Evolutionary conservation across 2,797 vertebrate genomes (phyloP).

Genomic region (Gadopsis bispinosus): DNA sequence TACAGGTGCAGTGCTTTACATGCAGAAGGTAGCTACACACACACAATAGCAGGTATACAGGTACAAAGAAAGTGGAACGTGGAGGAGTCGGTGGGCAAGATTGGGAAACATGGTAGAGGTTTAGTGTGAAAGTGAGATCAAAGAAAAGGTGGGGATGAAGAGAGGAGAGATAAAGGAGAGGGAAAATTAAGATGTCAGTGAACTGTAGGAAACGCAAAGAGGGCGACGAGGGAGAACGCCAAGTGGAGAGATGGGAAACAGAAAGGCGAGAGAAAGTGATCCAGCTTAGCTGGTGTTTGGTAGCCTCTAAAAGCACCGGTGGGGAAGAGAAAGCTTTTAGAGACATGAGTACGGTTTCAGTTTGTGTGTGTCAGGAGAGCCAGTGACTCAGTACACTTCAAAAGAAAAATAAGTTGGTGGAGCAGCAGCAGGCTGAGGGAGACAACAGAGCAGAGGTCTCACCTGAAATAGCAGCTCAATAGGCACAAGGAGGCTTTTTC

Average conservation of each 20-base stretch:
- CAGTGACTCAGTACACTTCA: conserved; percentile 41
- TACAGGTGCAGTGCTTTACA: conserved; percentile 16
- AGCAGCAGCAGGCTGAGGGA: conserved; percentile 27
- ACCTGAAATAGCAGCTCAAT: conserved; percentile 57
- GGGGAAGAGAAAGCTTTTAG: conserved; percentile 56
- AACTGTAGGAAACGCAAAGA: conserved; percentile 43
- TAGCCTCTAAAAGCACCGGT: conserved; percentile 48
- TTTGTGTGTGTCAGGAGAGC: conserved; percentile 53
- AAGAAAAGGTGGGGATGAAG: conserved; percentile 56
- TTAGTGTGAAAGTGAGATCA: conserved; percentile 50
- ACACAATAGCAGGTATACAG: conserved; percentile 22
- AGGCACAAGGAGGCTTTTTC: conserved; percentile 24
- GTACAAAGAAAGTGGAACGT: conserved; percentile 21
- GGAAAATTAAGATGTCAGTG: conserved; percentile 51
- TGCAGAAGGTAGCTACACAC: background rate
- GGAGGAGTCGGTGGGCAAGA: conserved; percentile 41
- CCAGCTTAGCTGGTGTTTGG: conserved; percentile 41
- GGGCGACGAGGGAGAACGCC: conserved; percentile 22
- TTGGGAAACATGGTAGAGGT: conserved; percentile 57
- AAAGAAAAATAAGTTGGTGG: conserved; percentile 26
- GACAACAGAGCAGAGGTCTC: conserved; percentile 34
- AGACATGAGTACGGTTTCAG: conserved; percentile 54
- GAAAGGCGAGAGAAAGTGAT: conserved; percentile 35
- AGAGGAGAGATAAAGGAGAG: conserved; percentile 41
- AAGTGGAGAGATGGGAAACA: conserved; percentile 32